phyloP scores from a whole-genome alignment of 2,113 vertebrate genomes.

The Pleuronectes platessa region DNA sequence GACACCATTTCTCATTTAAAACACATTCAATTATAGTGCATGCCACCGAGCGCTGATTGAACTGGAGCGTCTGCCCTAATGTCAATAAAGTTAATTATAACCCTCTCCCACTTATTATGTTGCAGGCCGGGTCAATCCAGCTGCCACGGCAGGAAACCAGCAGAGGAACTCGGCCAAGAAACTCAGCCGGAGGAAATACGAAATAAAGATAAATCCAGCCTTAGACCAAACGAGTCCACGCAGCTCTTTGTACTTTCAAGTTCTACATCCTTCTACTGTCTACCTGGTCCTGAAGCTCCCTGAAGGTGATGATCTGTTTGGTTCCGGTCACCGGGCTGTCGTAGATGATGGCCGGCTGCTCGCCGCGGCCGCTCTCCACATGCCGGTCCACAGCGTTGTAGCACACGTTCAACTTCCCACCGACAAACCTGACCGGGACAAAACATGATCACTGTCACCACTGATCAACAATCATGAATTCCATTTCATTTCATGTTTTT shows the following conservation, averaged over 20 bases:
- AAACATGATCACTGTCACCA: background rate
- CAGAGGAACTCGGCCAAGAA: background rate
- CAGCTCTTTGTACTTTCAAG: background rate
- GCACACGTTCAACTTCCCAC: slow-evolving; percentile 93
- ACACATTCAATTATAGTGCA: background rate
- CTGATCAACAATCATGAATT: background rate
- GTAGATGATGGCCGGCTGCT: slow-evolving; percentile 90
- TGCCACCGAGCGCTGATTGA: background rate
- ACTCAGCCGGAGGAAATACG: slow-evolving; percentile 1
- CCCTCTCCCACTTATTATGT: background rate
- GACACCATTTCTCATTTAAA: background rate
- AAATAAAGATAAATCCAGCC: background rate
- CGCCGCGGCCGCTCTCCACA: slow-evolving; percentile 88
- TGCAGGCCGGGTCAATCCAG: background rate
- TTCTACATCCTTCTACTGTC: background rate
- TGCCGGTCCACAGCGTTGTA: slow-evolving; percentile 96
- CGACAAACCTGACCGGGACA: slow-evolving; percentile 87
- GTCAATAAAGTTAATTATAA: slow-evolving; percentile 13
- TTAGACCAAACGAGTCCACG: background rate
- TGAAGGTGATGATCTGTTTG: slow-evolving; percentile 89
- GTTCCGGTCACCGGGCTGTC: slow-evolving; percentile 94
- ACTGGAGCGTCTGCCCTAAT: slow-evolving; percentile 8
- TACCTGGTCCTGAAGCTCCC: slow-evolving; percentile 90
- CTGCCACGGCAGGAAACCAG: background rate
- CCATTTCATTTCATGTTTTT: no score